Conservation (phyloP, 2,888 invertebrate genomes). For the Drosophila stalkeri region DNA sequence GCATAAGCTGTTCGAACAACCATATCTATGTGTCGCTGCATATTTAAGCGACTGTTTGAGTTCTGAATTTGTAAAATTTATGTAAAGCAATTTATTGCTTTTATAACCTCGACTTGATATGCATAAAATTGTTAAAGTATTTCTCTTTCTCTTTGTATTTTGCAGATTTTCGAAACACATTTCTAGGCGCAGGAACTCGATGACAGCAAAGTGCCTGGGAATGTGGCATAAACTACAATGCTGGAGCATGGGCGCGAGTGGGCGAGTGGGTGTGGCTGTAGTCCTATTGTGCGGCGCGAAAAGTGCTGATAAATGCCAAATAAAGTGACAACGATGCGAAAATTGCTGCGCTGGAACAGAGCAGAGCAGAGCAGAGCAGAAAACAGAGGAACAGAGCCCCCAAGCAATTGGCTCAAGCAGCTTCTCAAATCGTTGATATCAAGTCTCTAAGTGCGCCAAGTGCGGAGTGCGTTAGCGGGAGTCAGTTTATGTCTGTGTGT, state of each 20-base stretch:
- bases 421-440: constrained; percentile 66
- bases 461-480: constrained; percentile 10
- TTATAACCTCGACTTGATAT: constrained; percentile 12
- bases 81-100: constrained; percentile 34
- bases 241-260: constrained; percentile 11
- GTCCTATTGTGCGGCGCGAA: constrained; percentile 25
- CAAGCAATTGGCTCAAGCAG: constrained; percentile 68
- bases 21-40: neutral
- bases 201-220: constrained; percentile 24
- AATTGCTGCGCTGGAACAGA: constrained; percentile 44
- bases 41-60: neutral
- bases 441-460: constrained; percentile 40
- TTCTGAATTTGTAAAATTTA: constrained; percentile 22
- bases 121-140: constrained; percentile 14
- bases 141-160: constrained; percentile 29
- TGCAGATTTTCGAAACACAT: constrained; percentile 81
- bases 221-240: constrained; percentile 42
- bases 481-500: constrained; percentile 28
- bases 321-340: constrained; percentile 73
- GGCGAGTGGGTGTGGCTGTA: constrained; percentile 21
- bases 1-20: constrained; percentile 59
- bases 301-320: constrained; percentile 77
- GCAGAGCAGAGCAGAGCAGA: constrained; percentile 15
- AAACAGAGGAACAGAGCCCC: constrained; percentile 23
- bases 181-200: constrained; percentile 59